phyloP scores from a whole-genome alignment of 2,888 invertebrate genomes.

The Timandra comae region DNA sequence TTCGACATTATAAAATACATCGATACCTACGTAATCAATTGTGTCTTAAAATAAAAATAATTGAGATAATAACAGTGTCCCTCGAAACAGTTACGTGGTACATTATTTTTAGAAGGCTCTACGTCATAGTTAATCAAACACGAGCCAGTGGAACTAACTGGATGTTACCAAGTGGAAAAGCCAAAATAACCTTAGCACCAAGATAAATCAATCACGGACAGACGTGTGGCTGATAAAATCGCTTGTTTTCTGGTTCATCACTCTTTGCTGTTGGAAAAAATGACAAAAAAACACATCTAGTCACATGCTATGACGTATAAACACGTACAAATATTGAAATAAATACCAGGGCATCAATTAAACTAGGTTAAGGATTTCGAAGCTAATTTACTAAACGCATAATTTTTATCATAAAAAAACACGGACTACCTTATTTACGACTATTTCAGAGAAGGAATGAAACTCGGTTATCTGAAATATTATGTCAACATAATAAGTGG shows the following conservation, averaged over 20 bases:
- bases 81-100: too few relatives aligned
- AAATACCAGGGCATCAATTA: slow-evolving; percentile 26
- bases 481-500: slow-evolving; percentile 1
- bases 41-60: too few relatives aligned
- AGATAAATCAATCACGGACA: slow-evolving; percentile 68
- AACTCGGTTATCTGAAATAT: slow-evolving; percentile 6
- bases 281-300: slow-evolving; percentile 32
- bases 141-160: slow-evolving; percentile 8
- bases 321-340: slow-evolving; percentile 38
- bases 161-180: slow-evolving; percentile 21
- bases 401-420: slow-evolving; percentile 9
- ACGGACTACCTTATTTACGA: slow-evolving; percentile 6
- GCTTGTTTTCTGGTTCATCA: slow-evolving; percentile 40
- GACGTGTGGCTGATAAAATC: slow-evolving; percentile 43
- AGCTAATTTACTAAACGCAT: slow-evolving; percentile 11
- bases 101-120: neutral
- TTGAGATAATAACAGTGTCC: too few relatives aligned
- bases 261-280: slow-evolving; percentile 30
- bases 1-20: too few relatives aligned
- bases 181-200: slow-evolving; percentile 33
- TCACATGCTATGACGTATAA: slow-evolving; percentile 58
- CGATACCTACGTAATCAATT: too few relatives aligned
- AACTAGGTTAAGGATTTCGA: slow-evolving; percentile 39
- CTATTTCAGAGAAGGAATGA: slow-evolving; percentile 11
- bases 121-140: slow-evolving; percentile 14